Conservation (phyloP, 2,797 vertebrate genomes). For the Alexandromys oeconomus region DNA sequence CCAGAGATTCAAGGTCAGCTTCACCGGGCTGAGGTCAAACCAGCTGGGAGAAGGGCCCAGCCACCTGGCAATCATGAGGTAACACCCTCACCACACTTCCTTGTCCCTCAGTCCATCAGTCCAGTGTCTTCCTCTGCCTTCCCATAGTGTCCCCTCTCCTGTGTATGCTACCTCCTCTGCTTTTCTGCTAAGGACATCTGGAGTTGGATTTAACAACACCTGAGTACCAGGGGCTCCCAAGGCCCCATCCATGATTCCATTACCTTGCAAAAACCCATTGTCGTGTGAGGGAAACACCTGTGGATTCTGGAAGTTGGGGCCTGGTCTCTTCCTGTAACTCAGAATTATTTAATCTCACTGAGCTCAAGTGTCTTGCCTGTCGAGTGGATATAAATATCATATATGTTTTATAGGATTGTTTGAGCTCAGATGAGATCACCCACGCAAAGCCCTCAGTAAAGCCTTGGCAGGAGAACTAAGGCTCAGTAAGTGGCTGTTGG, state of each 20-base stretch:
- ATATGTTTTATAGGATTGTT: neutral
- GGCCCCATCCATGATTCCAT: neutral
- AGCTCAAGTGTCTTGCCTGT: neutral
- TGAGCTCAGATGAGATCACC: neutral
- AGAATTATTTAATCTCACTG: neutral
- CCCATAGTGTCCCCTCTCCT: neutral
- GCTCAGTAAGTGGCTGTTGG: neutral
- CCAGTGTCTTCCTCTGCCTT: accelerated
- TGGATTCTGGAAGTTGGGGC: neutral
- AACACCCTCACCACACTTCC: accelerated
- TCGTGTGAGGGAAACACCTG: neutral
- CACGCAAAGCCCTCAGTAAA: neutral
- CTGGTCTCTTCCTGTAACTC: neutral
- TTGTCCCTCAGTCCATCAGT: no score
- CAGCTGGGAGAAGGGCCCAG: neutral
- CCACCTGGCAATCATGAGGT: accelerated
- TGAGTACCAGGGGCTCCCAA: no score
- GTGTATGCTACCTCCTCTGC: neutral
- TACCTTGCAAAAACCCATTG: neutral
- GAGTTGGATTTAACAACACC: neutral
- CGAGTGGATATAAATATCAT: neutral
- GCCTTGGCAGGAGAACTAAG: neutral
- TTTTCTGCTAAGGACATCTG: neutral
- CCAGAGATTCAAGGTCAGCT: accelerated
- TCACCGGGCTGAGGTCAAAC: neutral